Evolutionary conservation across 1,140 invertebrate species (phyloP).

Genomic region (Zaprionus gabonicus): DNA sequence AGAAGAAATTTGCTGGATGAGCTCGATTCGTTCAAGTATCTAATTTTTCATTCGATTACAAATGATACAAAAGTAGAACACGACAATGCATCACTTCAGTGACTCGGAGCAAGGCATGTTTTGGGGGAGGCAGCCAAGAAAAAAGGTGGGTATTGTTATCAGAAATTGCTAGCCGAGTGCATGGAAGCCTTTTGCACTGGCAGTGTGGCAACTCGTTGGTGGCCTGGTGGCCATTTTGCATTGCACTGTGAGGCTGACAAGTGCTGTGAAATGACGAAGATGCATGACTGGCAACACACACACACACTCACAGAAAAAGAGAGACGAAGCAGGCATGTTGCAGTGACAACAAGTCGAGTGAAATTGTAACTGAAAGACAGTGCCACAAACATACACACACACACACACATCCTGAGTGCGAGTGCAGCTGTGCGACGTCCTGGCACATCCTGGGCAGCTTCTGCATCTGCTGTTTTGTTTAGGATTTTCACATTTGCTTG

Average conservation of each 20-base stretch:
- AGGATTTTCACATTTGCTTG: conserved; percentile 74
- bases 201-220: background rate
- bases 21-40: conserved; percentile 25
- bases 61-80: conserved; percentile 44
- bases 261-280: conserved; percentile 76
- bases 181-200: background rate
- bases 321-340: conserved; percentile 42
- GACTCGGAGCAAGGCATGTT: conserved; percentile 2
- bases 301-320: background rate
- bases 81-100: conserved; percentile 56
- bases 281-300: conserved; percentile 52
- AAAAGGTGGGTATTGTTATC: conserved; percentile 14
- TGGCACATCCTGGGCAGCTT: conserved; percentile 51
- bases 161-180: background rate
- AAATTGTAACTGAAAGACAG: conserved; percentile 58
- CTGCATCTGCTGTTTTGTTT: conserved; percentile 65
- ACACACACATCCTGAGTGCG: conserved; percentile 24
- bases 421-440: conserved; percentile 18
- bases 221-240: conserved; percentile 63
- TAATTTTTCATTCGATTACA: conserved; percentile 42
- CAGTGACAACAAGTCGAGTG: conserved; percentile 66
- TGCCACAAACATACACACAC: conserved; percentile 8
- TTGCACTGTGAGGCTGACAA: conserved; percentile 65
- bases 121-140: background rate
- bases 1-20: conserved; percentile 2